Percentiles rank a stretch among this genome's conserved stretches.
phyloP scores from a whole-genome alignment of 2,113 vertebrate genomes.

The Diphyllodes magnificus region DNA sequence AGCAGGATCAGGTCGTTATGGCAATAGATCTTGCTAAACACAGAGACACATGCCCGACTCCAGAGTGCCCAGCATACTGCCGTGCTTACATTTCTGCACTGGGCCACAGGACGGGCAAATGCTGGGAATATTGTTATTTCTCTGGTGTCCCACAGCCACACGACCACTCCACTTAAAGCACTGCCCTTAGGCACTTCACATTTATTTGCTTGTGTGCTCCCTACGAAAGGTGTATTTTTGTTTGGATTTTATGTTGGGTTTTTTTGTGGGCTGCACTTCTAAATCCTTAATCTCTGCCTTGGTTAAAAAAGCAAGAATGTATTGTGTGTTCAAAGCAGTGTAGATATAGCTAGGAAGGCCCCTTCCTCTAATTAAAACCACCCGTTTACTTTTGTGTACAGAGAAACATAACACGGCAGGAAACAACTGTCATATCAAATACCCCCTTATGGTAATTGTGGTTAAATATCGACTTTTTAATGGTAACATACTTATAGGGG shows the following conservation, averaged over 20 bases:
- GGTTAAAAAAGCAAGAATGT: not conserved
- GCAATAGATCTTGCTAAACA: not conserved
- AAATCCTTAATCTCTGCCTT: not conserved
- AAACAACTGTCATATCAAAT: slow-evolving; percentile 47
- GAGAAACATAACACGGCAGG: slow-evolving; percentile 19
- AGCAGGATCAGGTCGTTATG: not conserved
- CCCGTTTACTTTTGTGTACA: not conserved
- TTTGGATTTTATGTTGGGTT: not conserved
- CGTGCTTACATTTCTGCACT: not conserved
- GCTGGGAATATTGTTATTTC: not conserved
- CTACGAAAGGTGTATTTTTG: not conserved
- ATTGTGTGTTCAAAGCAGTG: not conserved
- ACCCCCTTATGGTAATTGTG: not conserved
- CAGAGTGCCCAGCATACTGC: not conserved
- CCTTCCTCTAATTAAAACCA: slow-evolving; percentile 2
- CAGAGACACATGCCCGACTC: not conserved
- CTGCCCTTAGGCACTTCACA: not conserved
- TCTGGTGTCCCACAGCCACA: not conserved
- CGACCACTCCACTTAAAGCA: not conserved
- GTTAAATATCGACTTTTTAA: slow-evolving; percentile 32
- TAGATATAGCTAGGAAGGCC: not conserved
- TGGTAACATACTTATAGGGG: not conserved
- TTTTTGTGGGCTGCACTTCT: not conserved
- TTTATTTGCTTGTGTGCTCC: not conserved
- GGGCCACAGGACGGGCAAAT: not conserved